Evolutionary conservation across 1,140 invertebrate genomes (phyloP), one percentile per base, ranked within the genome.

Genomic region (Aphidius ervi): DNA sequence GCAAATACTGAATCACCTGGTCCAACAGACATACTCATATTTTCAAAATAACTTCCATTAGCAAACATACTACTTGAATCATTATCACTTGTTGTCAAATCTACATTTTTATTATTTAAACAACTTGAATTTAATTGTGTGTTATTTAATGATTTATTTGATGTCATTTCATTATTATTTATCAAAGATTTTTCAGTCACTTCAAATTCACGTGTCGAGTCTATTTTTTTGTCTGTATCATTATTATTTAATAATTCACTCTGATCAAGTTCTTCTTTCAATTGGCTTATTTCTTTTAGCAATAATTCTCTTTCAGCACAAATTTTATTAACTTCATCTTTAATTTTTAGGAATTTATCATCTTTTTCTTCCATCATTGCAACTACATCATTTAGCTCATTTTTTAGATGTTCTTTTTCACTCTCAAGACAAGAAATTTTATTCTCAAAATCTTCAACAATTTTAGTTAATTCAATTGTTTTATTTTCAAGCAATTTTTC

Each of bases 31-130:
- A 54, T 40, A 45, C 69, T 63, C 65, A 72, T 63, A 49, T 69
- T 68, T 39, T 72, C 68, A 56, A 74, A 71, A 40, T 74, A 73
- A 61, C 66, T 69, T 0, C 63, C 49, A 48, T 71, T 71, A 5
- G 68, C 68, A 45, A 73, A 72, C 56, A 72, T 71, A 63, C 69
- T 71, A n/a, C 67, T 72, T 8, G 58, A 60, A 54, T 70, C 68
- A 49, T 64, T 63, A 9, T 65, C 64, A n/a, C 56, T 47, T 23
- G 61, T 63, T 43, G 43, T 1, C 16, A 16, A 16, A 16, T 16
- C 16, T 16, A 16, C 37, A 10, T 56, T 59, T 9, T 9, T 10
- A 9, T n/a, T 16, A 41, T 56, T 31, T 31, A 31, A 31, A 31
- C 4, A 31, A 31, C 23, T 31, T 31, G 23, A 31, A 31, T 31